phyloP scores from a whole-genome alignment of 1,140 invertebrate genomes.

The Phocides pigmalion region DNA sequence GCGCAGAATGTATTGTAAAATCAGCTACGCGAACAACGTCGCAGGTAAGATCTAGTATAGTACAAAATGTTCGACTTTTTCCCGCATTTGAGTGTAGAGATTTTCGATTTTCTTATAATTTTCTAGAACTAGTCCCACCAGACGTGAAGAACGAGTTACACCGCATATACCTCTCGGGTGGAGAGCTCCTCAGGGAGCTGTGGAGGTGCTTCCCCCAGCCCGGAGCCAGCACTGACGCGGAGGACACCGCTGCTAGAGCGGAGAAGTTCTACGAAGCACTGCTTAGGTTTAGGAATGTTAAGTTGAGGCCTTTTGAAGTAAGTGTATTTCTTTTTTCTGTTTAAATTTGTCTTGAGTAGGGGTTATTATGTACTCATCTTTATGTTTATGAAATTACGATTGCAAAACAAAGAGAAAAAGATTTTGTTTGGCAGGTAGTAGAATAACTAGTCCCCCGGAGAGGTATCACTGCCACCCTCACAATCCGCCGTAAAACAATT shows the following conservation, averaged over 20 bases:
- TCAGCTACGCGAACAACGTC: too few relatives aligned
- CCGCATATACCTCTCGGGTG: conserved; percentile 92
- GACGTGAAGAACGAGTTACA: conserved; percentile 93
- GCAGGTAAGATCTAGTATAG: too few relatives aligned
- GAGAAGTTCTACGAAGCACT: conserved; percentile 94
- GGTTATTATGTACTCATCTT: too few relatives aligned
- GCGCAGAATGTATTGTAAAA: too few relatives aligned
- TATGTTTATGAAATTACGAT: too few relatives aligned
- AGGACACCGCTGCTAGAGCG: conserved; percentile 91
- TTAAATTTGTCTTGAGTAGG: neutral
- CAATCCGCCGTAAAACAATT: too few relatives aligned
- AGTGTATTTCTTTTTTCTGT: conserved; percentile 20
- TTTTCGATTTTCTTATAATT: too few relatives aligned
- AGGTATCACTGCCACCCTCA: too few relatives aligned
- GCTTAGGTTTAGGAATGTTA: conserved; percentile 93
- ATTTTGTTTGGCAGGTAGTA: too few relatives aligned
- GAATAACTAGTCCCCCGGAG: too few relatives aligned
- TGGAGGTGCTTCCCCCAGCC: conserved; percentile 97
- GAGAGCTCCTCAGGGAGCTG: conserved; percentile 96
- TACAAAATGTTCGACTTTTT: neutral
- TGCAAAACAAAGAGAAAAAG: too few relatives aligned
- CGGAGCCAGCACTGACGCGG: conserved; percentile 77
- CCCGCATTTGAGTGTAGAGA: too few relatives aligned
- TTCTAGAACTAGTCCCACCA: conserved; percentile 89
- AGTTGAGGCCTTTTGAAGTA: conserved; percentile 93